Conservation (phyloP, 1,140 invertebrate species). For the Lerema accius region DNA sequence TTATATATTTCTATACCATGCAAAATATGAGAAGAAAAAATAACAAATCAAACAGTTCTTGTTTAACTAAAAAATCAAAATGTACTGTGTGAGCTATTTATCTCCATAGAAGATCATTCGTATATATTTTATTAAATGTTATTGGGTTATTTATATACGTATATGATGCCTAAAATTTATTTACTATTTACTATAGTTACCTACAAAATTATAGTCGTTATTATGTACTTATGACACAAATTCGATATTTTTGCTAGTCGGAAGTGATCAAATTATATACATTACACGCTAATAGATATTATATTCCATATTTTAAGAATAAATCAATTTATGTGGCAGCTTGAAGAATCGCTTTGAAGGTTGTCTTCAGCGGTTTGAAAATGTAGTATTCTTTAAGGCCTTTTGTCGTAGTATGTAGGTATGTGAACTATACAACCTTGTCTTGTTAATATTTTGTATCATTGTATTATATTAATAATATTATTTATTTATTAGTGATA, state of each 20-base stretch:
- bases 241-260: slow-evolving; percentile 45
- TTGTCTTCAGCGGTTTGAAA: no score
- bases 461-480: no score
- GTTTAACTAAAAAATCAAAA: no score
- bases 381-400: neutral
- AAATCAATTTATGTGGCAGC: slow-evolving; percentile 8
- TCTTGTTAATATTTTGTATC: no score
- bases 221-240: slow-evolving; percentile 41
- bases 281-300: slow-evolving; percentile 8
- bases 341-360: neutral
- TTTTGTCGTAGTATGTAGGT: neutral
- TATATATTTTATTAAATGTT: slow-evolving; percentile 5
- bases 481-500: no score
- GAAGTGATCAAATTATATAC: slow-evolving; percentile 21
- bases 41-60: no score
- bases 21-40: no score
- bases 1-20: no score
- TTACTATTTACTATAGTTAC: slow-evolving; percentile 21
- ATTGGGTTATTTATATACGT: slow-evolving; percentile 13
- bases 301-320: slow-evolving; percentile 15
- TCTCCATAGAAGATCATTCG: neutral
- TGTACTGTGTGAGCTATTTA: no score
- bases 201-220: slow-evolving; percentile 22
- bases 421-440: no score
- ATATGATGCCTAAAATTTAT: slow-evolving; percentile 16